Percentiles rank a stretch among this genome's conserved stretches.
phyloP scores from a whole-genome alignment of 2,888 invertebrate genomes.

The Eumerus sabulonum region DNA sequence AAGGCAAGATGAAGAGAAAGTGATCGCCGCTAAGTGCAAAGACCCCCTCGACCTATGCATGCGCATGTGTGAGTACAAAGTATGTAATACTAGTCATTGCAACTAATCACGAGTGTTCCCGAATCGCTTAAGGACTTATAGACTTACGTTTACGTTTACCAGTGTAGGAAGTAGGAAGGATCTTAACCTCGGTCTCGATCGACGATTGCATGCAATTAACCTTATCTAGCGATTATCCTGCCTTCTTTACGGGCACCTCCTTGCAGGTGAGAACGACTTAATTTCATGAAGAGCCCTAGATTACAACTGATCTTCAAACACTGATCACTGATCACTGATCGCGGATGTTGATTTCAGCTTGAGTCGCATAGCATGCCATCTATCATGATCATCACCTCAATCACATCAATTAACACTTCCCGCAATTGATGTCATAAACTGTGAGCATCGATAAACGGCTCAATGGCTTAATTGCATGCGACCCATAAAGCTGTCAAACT shows the following conservation, averaged over 20 bases:
- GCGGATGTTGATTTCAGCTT: not conserved
- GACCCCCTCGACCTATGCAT: conserved; percentile 50
- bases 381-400: conserved; percentile 46
- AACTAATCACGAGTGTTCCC: conserved; percentile 29
- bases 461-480: conserved; percentile 51
- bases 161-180: no score
- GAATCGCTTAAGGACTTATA: no score
- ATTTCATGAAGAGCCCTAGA: not conserved
- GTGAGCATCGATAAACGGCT: conserved; percentile 4
- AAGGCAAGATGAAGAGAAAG: conserved; percentile 62
- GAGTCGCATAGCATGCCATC: conserved; percentile 17
- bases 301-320: no score
- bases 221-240: conserved; percentile 14
- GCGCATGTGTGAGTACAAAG: conserved; percentile 6
- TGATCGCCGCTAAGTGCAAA: conserved; percentile 59
- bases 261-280: conserved; percentile 3
- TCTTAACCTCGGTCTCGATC: not conserved
- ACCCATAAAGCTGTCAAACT: conserved; percentile 60
- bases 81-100: conserved; percentile 44
- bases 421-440: conserved; percentile 39
- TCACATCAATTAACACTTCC: conserved; percentile 49
- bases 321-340: no score
- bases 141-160: no score
- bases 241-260: conserved; percentile 6
- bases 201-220: conserved; percentile 23